phyloP scores from a whole-genome alignment of 2,888 invertebrate species.

The Spodoptera picta region DNA sequence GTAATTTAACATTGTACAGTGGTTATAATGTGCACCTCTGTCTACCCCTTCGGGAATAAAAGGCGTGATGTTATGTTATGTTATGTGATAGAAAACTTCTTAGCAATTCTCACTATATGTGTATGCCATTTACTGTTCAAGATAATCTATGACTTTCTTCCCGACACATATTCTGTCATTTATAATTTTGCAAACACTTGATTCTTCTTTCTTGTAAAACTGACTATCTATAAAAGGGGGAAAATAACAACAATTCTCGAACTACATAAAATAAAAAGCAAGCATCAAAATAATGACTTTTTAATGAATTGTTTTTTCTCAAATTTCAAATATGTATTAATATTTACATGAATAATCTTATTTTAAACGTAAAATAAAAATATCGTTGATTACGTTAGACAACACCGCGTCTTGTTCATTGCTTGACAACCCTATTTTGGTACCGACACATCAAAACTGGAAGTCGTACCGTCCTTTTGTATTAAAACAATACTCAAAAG shows the following conservation, averaged over 20 bases:
- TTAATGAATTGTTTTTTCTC: constrained; percentile 55
- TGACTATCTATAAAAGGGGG: neutral
- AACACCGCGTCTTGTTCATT: constrained; percentile 62
- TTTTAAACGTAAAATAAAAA: constrained; percentile 60
- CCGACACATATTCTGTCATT: no score
- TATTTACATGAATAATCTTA: constrained; percentile 69
- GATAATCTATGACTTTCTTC: no score
- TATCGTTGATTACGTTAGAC: constrained; percentile 61
- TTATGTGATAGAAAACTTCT: no score
- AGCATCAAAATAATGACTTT: constrained; percentile 57
- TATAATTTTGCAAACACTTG: no score
- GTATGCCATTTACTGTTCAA: no score
- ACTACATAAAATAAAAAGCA: constrained; percentile 29
- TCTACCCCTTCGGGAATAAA: no score
- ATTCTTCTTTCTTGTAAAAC: no score
- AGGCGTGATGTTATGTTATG: no score
- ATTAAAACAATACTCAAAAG: constrained; percentile 1
- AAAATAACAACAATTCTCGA: neutral
- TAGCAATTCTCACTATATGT: no score
- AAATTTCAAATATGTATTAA: constrained; percentile 66
- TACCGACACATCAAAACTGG: constrained; percentile 26
- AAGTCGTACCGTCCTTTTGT: neutral
- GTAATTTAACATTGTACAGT: no score
- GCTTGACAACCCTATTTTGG: constrained; percentile 42
- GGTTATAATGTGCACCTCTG: no score